Percentiles rank a stretch among this genome's conserved stretches.
Conservation (phyloP, 2,888 invertebrate species). For the Caenorhabditis japonica region DNA sequence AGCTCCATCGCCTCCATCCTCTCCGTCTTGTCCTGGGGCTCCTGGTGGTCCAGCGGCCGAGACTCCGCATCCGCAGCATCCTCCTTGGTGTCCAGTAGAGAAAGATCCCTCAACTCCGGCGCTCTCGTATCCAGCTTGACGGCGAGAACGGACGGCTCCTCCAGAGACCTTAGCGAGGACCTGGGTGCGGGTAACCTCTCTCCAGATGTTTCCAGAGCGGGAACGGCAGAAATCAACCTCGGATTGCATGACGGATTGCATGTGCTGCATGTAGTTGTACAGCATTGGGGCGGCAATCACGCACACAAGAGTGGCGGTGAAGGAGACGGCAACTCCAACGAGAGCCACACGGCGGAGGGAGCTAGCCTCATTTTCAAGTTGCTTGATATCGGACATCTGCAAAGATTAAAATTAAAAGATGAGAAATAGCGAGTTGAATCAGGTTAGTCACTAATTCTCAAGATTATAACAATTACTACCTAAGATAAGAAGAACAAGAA, state of each 20-base stretch:
- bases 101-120: constrained; percentile 57
- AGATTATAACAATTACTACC: constrained; percentile 12
- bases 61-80: constrained; percentile 66
- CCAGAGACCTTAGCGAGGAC: constrained; percentile 67
- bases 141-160: constrained; percentile 59
- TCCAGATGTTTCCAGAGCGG: constrained; percentile 68
- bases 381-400: constrained; percentile 61
- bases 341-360: constrained; percentile 65
- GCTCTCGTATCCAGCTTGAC: constrained; percentile 68
- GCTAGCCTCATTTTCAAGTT: constrained; percentile 63
- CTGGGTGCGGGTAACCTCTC: constrained; percentile 68
- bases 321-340: constrained; percentile 66
- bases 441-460: neutral
- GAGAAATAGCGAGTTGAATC: neutral
- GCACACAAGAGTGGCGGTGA: constrained; percentile 66
- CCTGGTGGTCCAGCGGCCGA: constrained; percentile 63
- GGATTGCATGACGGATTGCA: constrained; percentile 67
- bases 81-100: constrained; percentile 50
- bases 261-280: constrained; percentile 74
- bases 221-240: constrained; percentile 69
- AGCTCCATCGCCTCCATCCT: constrained; percentile 64
- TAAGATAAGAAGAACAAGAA: constrained; percentile 18
- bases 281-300: constrained; percentile 68
- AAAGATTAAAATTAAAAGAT: constrained; percentile 3
- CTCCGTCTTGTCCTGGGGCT: constrained; percentile 65